Evolutionary conservation across 2,888 invertebrate species (phyloP).

Genomic region (Xylocampa areola): DNA sequence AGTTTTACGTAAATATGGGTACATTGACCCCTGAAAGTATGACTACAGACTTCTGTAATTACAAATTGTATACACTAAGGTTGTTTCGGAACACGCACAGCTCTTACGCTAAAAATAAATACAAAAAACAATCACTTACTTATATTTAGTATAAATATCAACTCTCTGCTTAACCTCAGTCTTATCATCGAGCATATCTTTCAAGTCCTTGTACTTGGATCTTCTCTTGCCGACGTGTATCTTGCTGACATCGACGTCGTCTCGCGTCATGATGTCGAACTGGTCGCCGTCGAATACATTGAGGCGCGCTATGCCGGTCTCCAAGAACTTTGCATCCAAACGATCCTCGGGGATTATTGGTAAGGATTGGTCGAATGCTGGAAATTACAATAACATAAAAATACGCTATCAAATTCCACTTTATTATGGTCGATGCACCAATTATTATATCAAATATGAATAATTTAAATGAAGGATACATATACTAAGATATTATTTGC

Average conservation of each 20-base stretch:
- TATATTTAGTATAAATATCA: slow-evolving; percentile 90
- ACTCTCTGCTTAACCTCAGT: slow-evolving; percentile 84
- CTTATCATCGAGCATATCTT: slow-evolving; percentile 93
- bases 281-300: slow-evolving; percentile 94
- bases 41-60: too few relatives aligned
- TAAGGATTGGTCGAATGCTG: slow-evolving; percentile 86
- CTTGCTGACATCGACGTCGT: slow-evolving; percentile 85
- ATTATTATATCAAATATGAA: too few relatives aligned
- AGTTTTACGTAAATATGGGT: too few relatives aligned
- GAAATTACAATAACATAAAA: slow-evolving; percentile 14
- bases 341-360: slow-evolving; percentile 92
- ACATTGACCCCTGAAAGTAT: too few relatives aligned
- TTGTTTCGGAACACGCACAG: too few relatives aligned
- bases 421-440: too few relatives aligned
- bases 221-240: slow-evolving; percentile 90
- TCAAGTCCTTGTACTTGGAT: slow-evolving; percentile 90
- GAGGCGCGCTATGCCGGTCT: slow-evolving; percentile 89
- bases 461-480: too few relatives aligned
- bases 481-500: too few relatives aligned
- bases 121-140: slow-evolving; percentile 70
- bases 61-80: too few relatives aligned
- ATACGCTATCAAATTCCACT: too few relatives aligned
- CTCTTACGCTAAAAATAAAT: too few relatives aligned
- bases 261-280: slow-evolving; percentile 93
- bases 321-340: slow-evolving; percentile 85